Base-by-base conservation (phyloP, 2,113 vertebrate genomes). In the Passer domesticus region DNA sequence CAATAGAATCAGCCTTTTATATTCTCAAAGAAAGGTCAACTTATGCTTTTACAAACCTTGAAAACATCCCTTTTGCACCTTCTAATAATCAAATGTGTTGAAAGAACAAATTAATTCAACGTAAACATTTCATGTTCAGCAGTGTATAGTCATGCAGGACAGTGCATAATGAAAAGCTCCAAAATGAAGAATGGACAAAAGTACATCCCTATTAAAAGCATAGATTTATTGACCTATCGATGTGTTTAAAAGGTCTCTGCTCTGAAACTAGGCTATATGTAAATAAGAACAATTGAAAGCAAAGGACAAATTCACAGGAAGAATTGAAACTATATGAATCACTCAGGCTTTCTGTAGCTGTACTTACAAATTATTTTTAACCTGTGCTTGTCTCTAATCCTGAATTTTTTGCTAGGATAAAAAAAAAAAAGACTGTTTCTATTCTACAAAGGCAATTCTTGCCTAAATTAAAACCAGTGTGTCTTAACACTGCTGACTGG, bases 211-310 rank as follows among this genome's bases (percentile, higher is more conserved):
- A 96, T 97, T 97, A 98, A 97, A 95, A 91, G 63, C 79, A 97
- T 97, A 64, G 95, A 97, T 98, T 97, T 97, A 98, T 98, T 96
- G 97, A 97, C 67, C 83, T 90, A 97, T 95, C 0, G 81, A 97
- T 97, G 96, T 47, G 49, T 92, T 97, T 97, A 90, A 97, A 97
- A 97, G 90, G 96, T 97, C 95, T 98, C 84, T 84, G 79, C 78
- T 96, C 72, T 92, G 96, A 97, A 97, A 97, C 86, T 84, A 96
- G 90, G 83, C 87, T 97, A 96, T 96, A 97, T 97, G 93, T 97
- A 98, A 98, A 96, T 95, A 97, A 92, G 92, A 92, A 70, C 87
- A 95, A 92, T 60, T 73, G 94, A 89, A 97, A 97, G 79, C 47
- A 97, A 96, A 97, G 80, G 94, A 95, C 63, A 93, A 94, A 91